phyloP scores from a whole-genome alignment of 2,888 invertebrate species.

The Rotaria macrura region DNA sequence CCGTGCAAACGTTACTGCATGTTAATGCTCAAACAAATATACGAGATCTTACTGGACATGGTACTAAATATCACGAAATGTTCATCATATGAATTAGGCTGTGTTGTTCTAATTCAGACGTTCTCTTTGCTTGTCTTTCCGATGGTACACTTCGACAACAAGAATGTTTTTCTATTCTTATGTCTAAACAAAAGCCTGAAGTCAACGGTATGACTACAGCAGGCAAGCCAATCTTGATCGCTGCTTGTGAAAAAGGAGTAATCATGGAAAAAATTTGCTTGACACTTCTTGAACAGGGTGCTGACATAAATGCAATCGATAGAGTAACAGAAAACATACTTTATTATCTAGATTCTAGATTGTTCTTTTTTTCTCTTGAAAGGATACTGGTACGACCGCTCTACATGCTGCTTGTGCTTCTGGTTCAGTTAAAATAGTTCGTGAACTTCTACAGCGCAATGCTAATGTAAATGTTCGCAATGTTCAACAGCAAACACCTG shows the following conservation, averaged over 20 bases:
- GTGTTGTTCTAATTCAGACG: no score
- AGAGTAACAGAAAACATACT: conserved; percentile 38
- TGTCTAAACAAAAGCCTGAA: conserved; percentile 43
- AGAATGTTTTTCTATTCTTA: conserved; percentile 45
- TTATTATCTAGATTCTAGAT: not conserved
- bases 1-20: conserved; percentile 43
- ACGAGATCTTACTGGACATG: not conserved
- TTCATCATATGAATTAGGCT: not conserved
- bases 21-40: conserved; percentile 38
- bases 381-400: not conserved
- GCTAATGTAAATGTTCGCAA: not conserved
- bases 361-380: not conserved
- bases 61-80: not conserved
- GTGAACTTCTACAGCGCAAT: not conserved
- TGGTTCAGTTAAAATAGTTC: not conserved
- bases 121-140: conserved; percentile 46
- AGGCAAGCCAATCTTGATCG: conserved; percentile 44
- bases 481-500: not conserved
- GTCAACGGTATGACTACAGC: conserved; percentile 45
- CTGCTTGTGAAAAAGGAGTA: conserved; percentile 46
- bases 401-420: not conserved
- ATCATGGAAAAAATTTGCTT: conserved; percentile 47
- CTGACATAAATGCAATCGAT: conserved; percentile 44
- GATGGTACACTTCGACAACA: conserved; percentile 46
- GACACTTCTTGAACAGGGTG: conserved; percentile 43